phyloP scores from a whole-genome alignment of 1,140 invertebrate species.

The Rhagoletis zephyria region DNA sequence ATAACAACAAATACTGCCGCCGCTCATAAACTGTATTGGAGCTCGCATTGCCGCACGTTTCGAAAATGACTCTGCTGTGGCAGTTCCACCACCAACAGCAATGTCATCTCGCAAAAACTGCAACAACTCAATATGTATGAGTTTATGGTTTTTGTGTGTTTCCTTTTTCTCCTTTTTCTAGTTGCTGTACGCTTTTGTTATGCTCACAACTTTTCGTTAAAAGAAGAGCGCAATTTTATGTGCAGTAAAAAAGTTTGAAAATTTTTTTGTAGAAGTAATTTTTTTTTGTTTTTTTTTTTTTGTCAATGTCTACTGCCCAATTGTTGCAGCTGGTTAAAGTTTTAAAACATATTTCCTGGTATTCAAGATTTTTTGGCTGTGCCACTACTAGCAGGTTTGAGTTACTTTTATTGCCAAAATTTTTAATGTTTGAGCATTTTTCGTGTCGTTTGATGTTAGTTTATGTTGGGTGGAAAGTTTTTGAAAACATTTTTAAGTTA shows the following conservation, averaged over 20 bases:
- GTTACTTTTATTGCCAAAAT: too few species aligned
- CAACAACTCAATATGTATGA: neutral
- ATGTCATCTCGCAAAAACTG: slow-evolving; percentile 6
- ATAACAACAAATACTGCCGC: neutral
- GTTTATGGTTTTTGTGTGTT: neutral
- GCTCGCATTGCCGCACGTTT: slow-evolving; percentile 15
- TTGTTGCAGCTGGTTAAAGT: too few species aligned
- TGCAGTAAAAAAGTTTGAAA: neutral
- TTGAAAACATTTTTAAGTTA: too few species aligned
- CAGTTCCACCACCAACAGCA: neutral
- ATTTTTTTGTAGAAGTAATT: neutral
- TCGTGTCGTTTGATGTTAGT: too few species aligned
- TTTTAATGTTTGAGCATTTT: too few species aligned
- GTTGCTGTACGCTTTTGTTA: slow-evolving; percentile 19
- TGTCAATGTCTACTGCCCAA: too few species aligned
- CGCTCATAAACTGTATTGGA: slow-evolving; percentile 5
- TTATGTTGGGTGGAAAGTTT: too few species aligned
- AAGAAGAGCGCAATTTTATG: slow-evolving; percentile 26
- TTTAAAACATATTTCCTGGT: too few species aligned
- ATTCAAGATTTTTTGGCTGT: too few species aligned
- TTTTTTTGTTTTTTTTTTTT: too few species aligned
- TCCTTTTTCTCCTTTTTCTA: neutral
- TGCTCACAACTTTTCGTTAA: neutral
- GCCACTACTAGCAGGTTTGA: too few species aligned
- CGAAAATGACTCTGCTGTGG: neutral